Evolutionary conservation across 2,113 vertebrate species (phyloP).

Genomic region (Ibidorhyncha struthersii): DNA sequence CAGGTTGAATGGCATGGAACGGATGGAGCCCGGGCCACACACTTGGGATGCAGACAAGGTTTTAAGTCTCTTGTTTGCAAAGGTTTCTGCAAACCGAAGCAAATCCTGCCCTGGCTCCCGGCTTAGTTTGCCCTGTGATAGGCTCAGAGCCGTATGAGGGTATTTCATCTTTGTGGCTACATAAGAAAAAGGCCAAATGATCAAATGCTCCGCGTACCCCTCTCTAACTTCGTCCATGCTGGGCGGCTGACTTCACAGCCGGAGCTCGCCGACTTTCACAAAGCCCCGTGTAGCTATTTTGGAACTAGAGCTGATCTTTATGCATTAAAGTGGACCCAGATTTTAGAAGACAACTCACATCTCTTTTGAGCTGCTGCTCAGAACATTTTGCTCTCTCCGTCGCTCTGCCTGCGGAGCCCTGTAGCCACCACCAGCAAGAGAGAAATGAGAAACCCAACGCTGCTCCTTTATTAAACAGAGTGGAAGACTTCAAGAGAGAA

Average conservation of each 20-base stretch:
- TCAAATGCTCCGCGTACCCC: background rate
- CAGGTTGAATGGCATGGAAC: rapidly evolving
- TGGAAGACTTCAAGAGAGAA: background rate
- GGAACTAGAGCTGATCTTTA: conserved; percentile 25
- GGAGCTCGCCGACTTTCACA: background rate
- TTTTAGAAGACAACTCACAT: conserved; percentile 16
- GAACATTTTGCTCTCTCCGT: background rate
- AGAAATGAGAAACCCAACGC: background rate
- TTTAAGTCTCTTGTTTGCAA: background rate
- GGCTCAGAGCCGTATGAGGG: background rate
- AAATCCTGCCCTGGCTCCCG: background rate
- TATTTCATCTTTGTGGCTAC: background rate
- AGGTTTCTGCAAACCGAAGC: background rate
- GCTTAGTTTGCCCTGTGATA: background rate
- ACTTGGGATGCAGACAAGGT: background rate
- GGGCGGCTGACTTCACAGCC: background rate
- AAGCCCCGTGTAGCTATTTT: conserved; percentile 22
- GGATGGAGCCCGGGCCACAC: background rate
- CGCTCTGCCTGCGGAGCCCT: background rate
- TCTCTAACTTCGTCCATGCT: background rate
- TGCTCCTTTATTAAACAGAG: conserved; percentile 23
- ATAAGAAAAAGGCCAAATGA: conserved; percentile 24
- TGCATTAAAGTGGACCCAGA: background rate
- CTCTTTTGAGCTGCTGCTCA: conserved; percentile 10
- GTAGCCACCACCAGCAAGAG: background rate